phyloP scores from a whole-genome alignment of 2,113 vertebrate species.

The Psophia crepitans region DNA sequence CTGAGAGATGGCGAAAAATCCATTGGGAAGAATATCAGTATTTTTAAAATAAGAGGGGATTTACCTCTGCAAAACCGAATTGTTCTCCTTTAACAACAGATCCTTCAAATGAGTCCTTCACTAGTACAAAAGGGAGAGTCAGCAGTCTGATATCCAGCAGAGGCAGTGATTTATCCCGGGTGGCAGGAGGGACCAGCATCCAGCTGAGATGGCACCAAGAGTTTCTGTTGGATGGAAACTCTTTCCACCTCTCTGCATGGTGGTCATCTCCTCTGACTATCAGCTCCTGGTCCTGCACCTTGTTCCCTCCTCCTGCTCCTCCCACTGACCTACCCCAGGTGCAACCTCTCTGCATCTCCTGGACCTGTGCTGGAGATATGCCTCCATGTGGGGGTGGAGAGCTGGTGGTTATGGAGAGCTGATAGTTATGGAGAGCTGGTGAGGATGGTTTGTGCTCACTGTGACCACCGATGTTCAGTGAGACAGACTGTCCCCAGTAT shows the following conservation, averaged over 20 bases:
- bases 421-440: neutral
- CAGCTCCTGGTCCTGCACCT: fast-evolving
- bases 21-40: neutral
- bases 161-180: neutral
- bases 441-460: neutral
- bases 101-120: neutral
- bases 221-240: neutral
- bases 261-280: neutral
- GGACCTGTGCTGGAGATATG: neutral
- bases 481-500: neutral
- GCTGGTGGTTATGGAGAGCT: neutral
- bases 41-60: neutral
- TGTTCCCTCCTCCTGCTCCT: neutral
- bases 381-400: neutral
- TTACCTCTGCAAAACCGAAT: neutral
- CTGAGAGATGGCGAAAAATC: neutral
- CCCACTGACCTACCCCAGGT: neutral
- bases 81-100: neutral
- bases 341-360: neutral
- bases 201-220: neutral
- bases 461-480: neutral
- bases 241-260: neutral
- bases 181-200: neutral
- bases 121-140: neutral
- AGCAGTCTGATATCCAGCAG: neutral